These are phyloP conservation scores for Electrona antarctica DNA, from an alignment of 2,113 vertebrate species.

Conservation along the genomic window DNA sequence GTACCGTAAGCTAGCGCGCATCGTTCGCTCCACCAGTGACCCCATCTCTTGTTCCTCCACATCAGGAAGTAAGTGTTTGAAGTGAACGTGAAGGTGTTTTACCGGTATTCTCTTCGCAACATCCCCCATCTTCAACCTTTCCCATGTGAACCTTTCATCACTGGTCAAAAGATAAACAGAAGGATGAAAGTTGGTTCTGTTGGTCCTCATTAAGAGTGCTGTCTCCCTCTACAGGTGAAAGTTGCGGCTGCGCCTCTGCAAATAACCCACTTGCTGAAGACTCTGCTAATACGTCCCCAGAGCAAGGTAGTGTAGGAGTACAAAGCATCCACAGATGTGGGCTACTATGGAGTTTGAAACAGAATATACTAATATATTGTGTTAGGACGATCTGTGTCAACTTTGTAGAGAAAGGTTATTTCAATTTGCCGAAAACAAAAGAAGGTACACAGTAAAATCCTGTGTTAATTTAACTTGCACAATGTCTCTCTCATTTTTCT, in stretches of 20 bases:
- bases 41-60: slow-evolving; percentile 84
- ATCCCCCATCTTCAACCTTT: background rate
- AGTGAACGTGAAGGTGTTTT: background rate
- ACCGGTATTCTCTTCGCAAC: background rate
- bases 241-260: slow-evolving; percentile 58
- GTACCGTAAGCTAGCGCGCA: slow-evolving; percentile 72
- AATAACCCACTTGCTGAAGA: slow-evolving; percentile 62
- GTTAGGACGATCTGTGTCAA: too few species aligned
- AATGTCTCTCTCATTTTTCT: too few species aligned
- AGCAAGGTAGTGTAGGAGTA: slow-evolving; percentile 68
- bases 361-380: background rate
- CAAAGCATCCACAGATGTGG: background rate
- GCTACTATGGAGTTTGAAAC: background rate
- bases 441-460: too few species aligned
- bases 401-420: too few species aligned
- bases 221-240: slow-evolving; percentile 71
- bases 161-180: background rate
- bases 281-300: slow-evolving; percentile 68
- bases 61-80: slow-evolving; percentile 79
- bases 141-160: background rate
- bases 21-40: slow-evolving; percentile 93
- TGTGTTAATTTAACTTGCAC: too few species aligned
- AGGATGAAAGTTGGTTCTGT: background rate
- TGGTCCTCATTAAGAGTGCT: slow-evolving; percentile 16
- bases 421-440: too few species aligned